phyloP scores from a whole-genome alignment of 2,888 invertebrate genomes.

The Tridacna gigas region DNA sequence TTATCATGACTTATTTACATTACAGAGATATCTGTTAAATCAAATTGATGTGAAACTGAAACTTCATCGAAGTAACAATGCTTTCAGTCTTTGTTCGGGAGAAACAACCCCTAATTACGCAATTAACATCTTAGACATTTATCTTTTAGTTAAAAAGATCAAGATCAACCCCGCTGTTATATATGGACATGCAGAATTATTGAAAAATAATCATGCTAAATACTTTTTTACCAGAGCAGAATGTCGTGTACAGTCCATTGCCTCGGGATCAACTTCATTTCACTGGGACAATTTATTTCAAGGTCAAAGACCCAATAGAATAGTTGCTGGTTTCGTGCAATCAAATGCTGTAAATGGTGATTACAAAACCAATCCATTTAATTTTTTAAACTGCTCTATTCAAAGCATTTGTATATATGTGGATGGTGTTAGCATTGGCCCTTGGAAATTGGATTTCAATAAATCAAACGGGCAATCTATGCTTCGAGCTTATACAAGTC shows the following conservation, averaged over 20 bases:
- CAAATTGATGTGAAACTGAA: constrained; percentile 46
- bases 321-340: constrained; percentile 51
- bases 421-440: too few relatives aligned
- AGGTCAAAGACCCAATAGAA: constrained; percentile 39
- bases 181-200: constrained; percentile 29
- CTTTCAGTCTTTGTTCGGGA: constrained; percentile 41
- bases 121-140: constrained; percentile 32
- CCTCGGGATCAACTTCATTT: constrained; percentile 24
- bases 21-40: constrained; percentile 45
- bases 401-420: too few relatives aligned
- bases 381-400: constrained; percentile 32
- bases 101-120: constrained; percentile 14
- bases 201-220: constrained; percentile 29
- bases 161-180: constrained; percentile 57
- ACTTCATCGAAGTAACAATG: constrained; percentile 35
- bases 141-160: constrained; percentile 31
- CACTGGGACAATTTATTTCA: constrained; percentile 48
- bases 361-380: constrained; percentile 29
- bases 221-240: constrained; percentile 38
- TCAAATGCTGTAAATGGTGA: constrained; percentile 28
- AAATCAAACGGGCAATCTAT: constrained; percentile 18
- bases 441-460: constrained; percentile 25
- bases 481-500: constrained; percentile 24
- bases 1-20: constrained; percentile 46
- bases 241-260: constrained; percentile 26